Evolutionary conservation across 2,888 invertebrate genomes (phyloP).

Genomic region (Acanthosoma haemorrhoidale): DNA sequence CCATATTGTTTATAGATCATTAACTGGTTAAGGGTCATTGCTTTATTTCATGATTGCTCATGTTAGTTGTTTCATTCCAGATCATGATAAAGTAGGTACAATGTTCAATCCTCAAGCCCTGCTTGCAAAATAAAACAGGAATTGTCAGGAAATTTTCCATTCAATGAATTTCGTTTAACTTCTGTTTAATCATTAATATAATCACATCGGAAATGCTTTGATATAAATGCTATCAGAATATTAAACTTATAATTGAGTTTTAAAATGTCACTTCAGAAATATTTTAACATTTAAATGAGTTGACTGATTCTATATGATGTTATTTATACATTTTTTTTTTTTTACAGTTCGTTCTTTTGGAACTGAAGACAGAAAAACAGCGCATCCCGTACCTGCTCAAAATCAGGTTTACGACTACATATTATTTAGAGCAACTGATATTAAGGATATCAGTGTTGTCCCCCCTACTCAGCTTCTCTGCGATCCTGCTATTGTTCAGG

Average conservation of each 20-base stretch:
- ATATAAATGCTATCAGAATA: no score
- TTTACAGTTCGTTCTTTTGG: slow-evolving; percentile 91
- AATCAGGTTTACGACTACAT: slow-evolving; percentile 99
- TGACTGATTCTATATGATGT: no score
- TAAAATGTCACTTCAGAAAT: no score
- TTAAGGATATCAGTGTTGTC: slow-evolving; percentile 96
- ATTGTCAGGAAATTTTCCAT: no score
- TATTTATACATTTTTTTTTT: slow-evolving; percentile 17
- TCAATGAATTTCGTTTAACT: background rate
- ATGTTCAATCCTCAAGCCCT: background rate
- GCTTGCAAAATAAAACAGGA: background rate
- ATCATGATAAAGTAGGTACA: background rate
- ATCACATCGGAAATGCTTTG: no score
- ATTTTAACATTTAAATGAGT: no score
- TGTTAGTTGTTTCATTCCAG: background rate
- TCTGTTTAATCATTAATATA: no score
- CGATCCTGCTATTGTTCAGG: slow-evolving; percentile 96
- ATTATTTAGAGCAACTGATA: slow-evolving; percentile 94
- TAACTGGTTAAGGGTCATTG: background rate
- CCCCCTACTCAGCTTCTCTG: slow-evolving; percentile 82
- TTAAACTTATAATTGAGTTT: no score
- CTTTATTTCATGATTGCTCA: background rate
- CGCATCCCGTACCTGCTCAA: slow-evolving; percentile 90
- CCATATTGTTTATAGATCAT: background rate
- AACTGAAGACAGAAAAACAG: slow-evolving; percentile 94